Base-by-base conservation (phyloP, 2,797 vertebrate genomes). In the Chelidonichthys spinosus region DNA sequence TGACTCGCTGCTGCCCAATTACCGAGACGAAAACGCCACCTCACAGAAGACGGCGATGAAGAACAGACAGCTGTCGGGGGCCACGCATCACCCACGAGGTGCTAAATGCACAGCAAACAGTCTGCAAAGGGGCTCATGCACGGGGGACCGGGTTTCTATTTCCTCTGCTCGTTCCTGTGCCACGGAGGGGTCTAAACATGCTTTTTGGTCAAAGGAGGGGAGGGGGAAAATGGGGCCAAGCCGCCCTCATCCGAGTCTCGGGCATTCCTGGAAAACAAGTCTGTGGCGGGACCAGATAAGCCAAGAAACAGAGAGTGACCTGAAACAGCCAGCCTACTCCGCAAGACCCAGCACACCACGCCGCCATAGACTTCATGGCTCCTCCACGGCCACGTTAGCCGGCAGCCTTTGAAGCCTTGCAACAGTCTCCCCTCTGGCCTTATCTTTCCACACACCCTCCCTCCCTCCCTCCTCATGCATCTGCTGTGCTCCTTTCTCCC, bases 241-340 rank as follows among this genome's bases (percentile, higher is more conserved):
- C 81, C 74, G 74, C 69, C 78, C 73, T 88, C 56, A 68, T 75
- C 55, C 46, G 15, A 72, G 68, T 78, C 73, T 81, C 69, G 73
- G 10, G 54, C 81, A 85, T 92, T 91, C 86, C 89, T 84, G 89
- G 84, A 91, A 92, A 90, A 87, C 61, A 58, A 25, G 85, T 89
- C 88, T 87, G 87, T 90, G 90, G 90, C 87, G 81, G 80, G 85
- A 87, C 88, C 85, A 91, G 93, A 94, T 93, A 93, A 93, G 90
- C 86, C 84, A 76, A 83, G 89, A 92, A 91, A 85, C 79, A 89
- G 82, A 85, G 82, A 78, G 72, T 92, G 90, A 93, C 91, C 90
- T 63, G 67, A 85, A 88, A 85, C 81, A 82, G 85, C 69, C 74
- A 53, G 72, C 68, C 81, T 68, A 77, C 83, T 87, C 88, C 66